Evolutionary conservation across 2,113 vertebrate species (phyloP).

Genomic region (Tupaia tana): DNA sequence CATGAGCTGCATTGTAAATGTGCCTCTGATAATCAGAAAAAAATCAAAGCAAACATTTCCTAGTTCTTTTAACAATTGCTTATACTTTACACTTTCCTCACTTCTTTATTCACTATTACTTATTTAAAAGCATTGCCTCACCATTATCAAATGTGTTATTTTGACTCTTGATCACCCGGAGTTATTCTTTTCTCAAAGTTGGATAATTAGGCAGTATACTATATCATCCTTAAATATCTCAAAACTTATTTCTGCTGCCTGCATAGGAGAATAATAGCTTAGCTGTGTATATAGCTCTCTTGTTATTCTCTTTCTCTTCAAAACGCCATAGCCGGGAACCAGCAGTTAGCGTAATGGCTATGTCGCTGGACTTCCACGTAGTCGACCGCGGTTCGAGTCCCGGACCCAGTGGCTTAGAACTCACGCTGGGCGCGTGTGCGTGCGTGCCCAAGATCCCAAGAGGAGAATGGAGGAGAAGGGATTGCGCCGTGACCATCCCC

Average conservation of each 20-base stretch:
- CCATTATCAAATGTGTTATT: neutral
- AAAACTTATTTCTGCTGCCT: neutral
- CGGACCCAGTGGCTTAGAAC: too few relatives aligned
- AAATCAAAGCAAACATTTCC: neutral
- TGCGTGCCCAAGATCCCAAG: too few relatives aligned
- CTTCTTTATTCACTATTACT: neutral
- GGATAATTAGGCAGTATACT: neutral
- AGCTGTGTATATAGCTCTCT: neutral
- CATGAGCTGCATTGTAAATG: neutral
- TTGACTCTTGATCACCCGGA: neutral
- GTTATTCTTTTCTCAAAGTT: neutral
- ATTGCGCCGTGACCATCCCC: too few relatives aligned
- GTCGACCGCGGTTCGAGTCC: too few relatives aligned
- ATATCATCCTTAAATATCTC: conserved; percentile 2
- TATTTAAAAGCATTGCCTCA: neutral
- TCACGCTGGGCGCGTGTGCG: too few relatives aligned
- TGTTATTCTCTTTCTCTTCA: neutral
- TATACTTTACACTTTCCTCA: neutral
- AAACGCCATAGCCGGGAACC: neutral
- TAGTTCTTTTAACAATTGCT: neutral
- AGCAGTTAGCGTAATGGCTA: too few relatives aligned
- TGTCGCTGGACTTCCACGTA: too few relatives aligned
- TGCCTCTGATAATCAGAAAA: neutral
- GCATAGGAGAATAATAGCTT: neutral
- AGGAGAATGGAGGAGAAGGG: too few relatives aligned